Base-by-base conservation (phyloP, 2,113 vertebrate genomes). In the Aegotheles bennettii region DNA sequence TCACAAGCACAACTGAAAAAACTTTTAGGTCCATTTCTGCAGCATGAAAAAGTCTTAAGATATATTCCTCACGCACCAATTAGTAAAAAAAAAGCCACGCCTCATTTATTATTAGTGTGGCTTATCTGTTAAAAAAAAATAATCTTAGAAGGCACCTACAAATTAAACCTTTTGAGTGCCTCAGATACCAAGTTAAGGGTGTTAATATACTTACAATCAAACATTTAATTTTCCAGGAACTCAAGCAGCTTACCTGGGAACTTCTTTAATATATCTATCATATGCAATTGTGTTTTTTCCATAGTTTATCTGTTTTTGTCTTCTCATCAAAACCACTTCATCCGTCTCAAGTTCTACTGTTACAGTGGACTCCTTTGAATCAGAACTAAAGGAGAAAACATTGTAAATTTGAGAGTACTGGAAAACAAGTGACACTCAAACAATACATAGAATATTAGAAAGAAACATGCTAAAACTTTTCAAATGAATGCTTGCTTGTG, bases 271-370 rank as follows among this genome's bases (percentile, higher is more conserved):
- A 42, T 99, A 99, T 93, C 99, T 96, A 67, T 99, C 99, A 4
- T 99, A 99, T 7, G 99, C 99, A 33, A 99, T 97, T 1, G 99
- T 99, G 97, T 99, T 99, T 96, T 99, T 99, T 9, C 99, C 99
- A 2, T 99, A 99, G 95, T 98, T 99, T 71, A 99, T 99, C 97
- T 99, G 99, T 84, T 99, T 99, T 89, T 99, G 99, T 74, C 99
- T 98, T 61, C 99, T 98, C 96, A 99, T 97, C 71, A 99, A 96
- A 74, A 99, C 98, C 8, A 97, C 96, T 77, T 99, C 99, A 35
- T 99, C 99, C 0, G 98, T 99, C 96, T 99, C 99, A n/a, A 99
- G 96, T 69, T 99, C 99, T 75, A 96, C 93, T 2, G 97, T 42
- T 10, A 60, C 92, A 3, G 90, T 33, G 16, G 98, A 98, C 50